phyloP scores from a whole-genome alignment of 2,888 invertebrate genomes.

The Melangyna quadrimaculata region DNA sequence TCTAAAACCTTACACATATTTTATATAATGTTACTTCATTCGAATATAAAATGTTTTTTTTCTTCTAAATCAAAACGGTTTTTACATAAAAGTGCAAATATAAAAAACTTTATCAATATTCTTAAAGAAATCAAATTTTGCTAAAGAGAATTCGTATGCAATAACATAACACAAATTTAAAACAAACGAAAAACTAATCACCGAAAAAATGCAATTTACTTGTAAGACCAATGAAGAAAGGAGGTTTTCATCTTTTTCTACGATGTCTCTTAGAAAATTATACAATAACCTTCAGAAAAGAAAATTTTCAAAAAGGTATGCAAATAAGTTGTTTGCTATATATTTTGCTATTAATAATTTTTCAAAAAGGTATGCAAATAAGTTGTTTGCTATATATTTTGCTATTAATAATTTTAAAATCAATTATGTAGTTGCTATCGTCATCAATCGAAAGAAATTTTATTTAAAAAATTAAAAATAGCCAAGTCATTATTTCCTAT shows the following conservation, averaged over 20 bases:
- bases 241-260: constrained; percentile 20
- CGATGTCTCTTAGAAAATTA: constrained; percentile 44
- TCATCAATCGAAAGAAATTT: background rate
- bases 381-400: too few relatives aligned
- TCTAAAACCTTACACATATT: too few relatives aligned
- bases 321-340: too few relatives aligned
- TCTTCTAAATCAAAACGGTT: background rate
- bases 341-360: too few relatives aligned
- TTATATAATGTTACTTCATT: too few relatives aligned
- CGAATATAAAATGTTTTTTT: too few relatives aligned
- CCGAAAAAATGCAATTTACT: constrained; percentile 8
- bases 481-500: too few relatives aligned
- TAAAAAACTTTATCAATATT: background rate
- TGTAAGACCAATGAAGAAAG: constrained; percentile 11
- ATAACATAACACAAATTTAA: background rate
- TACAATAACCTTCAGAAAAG: constrained; percentile 47
- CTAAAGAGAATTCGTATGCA: background rate
- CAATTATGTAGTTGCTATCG: background rate
- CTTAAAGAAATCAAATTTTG: background rate
- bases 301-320: constrained; percentile 46
- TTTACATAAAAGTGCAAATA: background rate
- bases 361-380: too few relatives aligned
- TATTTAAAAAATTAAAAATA: too few relatives aligned
- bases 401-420: too few relatives aligned
- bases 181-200: background rate